Evolutionary conservation across 2,888 invertebrate genomes (phyloP).

Genomic region (Metellina segmentata): DNA sequence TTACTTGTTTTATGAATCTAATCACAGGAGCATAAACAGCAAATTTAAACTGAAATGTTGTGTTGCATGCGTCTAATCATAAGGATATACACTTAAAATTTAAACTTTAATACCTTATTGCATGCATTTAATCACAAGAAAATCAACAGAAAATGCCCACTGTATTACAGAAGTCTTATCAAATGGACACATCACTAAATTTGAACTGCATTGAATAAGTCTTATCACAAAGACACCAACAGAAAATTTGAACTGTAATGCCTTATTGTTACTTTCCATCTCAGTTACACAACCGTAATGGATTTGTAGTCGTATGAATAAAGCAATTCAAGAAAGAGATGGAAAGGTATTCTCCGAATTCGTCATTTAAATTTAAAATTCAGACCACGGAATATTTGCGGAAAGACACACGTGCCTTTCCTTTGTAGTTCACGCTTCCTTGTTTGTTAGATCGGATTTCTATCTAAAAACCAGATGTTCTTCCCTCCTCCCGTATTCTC

Average conservation of each 20-base stretch:
- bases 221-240: background rate
- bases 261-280: background rate
- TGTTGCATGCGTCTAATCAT: too few relatives aligned
- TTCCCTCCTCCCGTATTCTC: conserved; percentile 12
- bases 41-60: too few relatives aligned
- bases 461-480: conserved; percentile 43
- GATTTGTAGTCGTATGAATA: conserved; percentile 28
- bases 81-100: too few relatives aligned
- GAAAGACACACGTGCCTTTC: conserved; percentile 27
- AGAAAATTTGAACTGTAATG: background rate
- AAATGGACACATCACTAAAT: background rate
- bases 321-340: background rate
- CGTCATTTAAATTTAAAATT: conserved; percentile 46
- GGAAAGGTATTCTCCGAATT: conserved; percentile 22
- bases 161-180: background rate
- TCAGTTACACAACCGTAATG: background rate
- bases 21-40: too few relatives aligned
- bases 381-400: conserved; percentile 12
- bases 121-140: too few relatives aligned
- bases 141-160: too few relatives aligned
- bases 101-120: too few relatives aligned
- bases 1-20: too few relatives aligned
- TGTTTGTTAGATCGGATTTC: conserved; percentile 37
- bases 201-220: background rate
- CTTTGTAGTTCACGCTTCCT: conserved; percentile 21